Conservation (phyloP, 2,888 invertebrate genomes). For the Stenoptilia bipunctidactyla region DNA sequence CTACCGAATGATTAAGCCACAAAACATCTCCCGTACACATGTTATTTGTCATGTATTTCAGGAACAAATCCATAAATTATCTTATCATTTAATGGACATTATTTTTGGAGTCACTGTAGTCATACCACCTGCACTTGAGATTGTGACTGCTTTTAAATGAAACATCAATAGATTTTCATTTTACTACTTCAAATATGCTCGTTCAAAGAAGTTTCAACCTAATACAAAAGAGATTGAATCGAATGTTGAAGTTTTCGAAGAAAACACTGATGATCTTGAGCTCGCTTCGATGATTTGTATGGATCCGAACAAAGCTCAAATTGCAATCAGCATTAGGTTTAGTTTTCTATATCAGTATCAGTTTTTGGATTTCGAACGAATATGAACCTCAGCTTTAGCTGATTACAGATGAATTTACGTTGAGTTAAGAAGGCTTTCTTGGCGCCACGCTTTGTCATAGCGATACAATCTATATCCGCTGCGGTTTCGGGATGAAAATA, state of each 20-base stretch:
- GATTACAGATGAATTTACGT: slow-evolving; percentile 20
- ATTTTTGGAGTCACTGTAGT: slow-evolving; percentile 65
- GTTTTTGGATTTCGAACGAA: background rate
- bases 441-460: slow-evolving; percentile 69
- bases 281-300: too few species aligned
- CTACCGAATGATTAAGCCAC: background rate
- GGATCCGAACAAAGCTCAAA: too few species aligned
- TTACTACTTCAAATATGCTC: slow-evolving; percentile 35
- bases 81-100: slow-evolving; percentile 60
- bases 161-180: slow-evolving; percentile 48
- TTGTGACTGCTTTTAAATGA: slow-evolving; percentile 50
- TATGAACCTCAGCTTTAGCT: background rate
- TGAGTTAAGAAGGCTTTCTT: slow-evolving; percentile 24
- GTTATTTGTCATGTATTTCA: slow-evolving; percentile 1
- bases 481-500: slow-evolving; percentile 69
- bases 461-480: slow-evolving; percentile 69
- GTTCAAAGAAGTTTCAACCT: background rate
- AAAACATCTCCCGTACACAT: slow-evolving; percentile 1
- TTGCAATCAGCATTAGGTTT: too few species aligned
- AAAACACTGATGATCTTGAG: too few species aligned
- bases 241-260: too few species aligned
- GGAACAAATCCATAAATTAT: slow-evolving; percentile 23
- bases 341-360: too few species aligned
- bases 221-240: background rate
- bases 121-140: slow-evolving; percentile 65